Base-by-base conservation (phyloP, 2,113 vertebrate genomes). In the Malaclemys terrapin region DNA sequence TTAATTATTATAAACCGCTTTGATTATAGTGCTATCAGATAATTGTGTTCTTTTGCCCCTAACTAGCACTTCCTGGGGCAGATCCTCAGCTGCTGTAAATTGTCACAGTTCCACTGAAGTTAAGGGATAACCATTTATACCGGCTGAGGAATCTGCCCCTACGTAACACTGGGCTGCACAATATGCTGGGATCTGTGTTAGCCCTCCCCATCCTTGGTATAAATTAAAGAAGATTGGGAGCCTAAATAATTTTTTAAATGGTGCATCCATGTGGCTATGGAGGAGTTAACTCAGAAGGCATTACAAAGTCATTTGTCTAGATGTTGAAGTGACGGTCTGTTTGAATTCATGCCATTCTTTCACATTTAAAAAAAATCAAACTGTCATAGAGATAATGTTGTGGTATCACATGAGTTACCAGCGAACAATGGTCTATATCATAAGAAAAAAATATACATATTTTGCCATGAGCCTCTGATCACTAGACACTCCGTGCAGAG, bases 341-440 rank as follows among this genome's bases (percentile, higher is more conserved):
- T 91, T 81, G 91, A 93, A 95, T 96, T 91, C 88, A 84, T 94
- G 91, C 94, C n/a, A 45, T 94, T 95, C 93, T 82, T 95, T 95
- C 92, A 47, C 52, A 17, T 93, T 89, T 90, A 42, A 29, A 69
- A 97, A 93, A 93, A 90, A 93, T 35, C 83, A 89, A 96, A 50
- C 96, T 95, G 95, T 97, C 96, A 97, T 45, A 72, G 96, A 96
- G 96, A 96, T 96, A 97, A 97, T 95, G 82, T 72, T 97, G 94
- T 10, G 27, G 93, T 95, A 97, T 96, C 95, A 95, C 94, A 97
- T 92, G 87, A 96, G 89, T 96, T 95, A 84, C 93, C 90, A 95
- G 94, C 91, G 93, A 96, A 95, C 96, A 97, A 96, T 93, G 85
- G 94, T 94, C 89, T 93, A 85, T 96, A 97, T 95, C 95, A 95